Percentiles rank a stretch among this genome's conserved stretches.
Conservation (phyloP, 2,113 vertebrate genomes). For the Solea senegalensis region DNA sequence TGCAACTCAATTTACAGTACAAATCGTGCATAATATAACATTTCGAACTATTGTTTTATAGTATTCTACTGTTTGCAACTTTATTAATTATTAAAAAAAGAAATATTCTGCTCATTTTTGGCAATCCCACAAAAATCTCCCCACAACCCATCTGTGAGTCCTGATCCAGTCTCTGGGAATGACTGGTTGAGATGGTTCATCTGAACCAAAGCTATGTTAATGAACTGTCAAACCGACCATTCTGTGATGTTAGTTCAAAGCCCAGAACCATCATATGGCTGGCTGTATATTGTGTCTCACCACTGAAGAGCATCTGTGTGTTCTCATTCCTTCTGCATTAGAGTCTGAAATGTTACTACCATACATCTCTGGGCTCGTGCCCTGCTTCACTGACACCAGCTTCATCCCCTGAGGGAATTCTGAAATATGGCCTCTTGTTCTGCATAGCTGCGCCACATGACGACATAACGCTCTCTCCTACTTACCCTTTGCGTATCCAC, state of each 20-base stretch:
- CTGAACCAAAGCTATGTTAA: background rate
- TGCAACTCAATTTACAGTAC: too few species aligned
- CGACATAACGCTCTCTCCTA: background rate
- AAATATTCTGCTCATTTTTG: too few species aligned
- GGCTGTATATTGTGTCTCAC: constrained; percentile 4
- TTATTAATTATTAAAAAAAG: too few species aligned
- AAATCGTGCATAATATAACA: too few species aligned
- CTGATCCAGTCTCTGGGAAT: too few species aligned
- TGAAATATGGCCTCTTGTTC: constrained; percentile 36
- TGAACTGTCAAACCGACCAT: background rate
- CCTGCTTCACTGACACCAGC: constrained; percentile 43
- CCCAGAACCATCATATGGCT: background rate
- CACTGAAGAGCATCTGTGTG: background rate
- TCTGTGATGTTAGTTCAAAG: background rate
- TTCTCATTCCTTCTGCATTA: constrained; percentile 9
- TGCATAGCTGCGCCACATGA: constrained; percentile 29
- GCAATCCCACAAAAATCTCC: too few species aligned
- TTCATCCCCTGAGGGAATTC: constrained; percentile 4
- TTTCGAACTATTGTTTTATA: too few species aligned
- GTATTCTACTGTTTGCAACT: too few species aligned
- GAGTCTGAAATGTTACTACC: constrained; percentile 12
- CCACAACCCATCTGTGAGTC: too few species aligned
- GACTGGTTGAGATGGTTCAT: background rate
- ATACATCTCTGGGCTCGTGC: constrained; percentile 45
- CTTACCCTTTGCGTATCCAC: constrained; percentile 17